phyloP scores from a whole-genome alignment of 2,113 vertebrate genomes.

The Emydura subglobosa region DNA sequence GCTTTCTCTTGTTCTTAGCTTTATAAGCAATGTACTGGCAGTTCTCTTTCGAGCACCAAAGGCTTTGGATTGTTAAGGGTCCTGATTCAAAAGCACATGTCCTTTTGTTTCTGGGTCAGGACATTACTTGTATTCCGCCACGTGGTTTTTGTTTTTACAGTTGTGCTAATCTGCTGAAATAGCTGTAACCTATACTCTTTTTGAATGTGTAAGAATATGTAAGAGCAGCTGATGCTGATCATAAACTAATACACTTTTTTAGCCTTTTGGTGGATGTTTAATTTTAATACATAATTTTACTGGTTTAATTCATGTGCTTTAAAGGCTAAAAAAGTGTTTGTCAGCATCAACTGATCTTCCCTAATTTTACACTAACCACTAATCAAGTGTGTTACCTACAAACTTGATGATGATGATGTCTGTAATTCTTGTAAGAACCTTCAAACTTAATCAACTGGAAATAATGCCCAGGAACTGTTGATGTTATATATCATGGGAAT shows the following conservation, averaged over 20 bases:
- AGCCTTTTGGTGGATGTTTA: not conserved
- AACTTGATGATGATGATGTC: not conserved
- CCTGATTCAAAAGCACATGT: not conserved
- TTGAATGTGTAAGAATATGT: not conserved
- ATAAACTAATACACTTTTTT: not conserved
- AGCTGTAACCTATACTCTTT: not conserved
- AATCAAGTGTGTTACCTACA: not conserved
- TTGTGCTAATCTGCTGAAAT: not conserved
- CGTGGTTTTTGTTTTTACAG: not conserved
- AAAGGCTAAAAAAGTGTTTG: not conserved
- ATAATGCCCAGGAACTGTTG: not conserved
- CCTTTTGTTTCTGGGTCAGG: not conserved
- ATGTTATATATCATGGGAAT: not conserved
- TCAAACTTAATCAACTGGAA: not conserved
- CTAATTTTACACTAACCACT: not conserved
- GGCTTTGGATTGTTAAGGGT: not conserved
- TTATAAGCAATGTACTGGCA: not conserved
- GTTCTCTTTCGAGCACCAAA: not conserved
- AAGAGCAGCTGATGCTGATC: not conserved
- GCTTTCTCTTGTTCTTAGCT: slow-evolving; percentile 7
- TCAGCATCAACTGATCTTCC: not conserved
- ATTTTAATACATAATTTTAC: not conserved
- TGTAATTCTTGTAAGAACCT: not conserved
- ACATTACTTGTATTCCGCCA: not conserved
- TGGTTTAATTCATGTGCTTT: not conserved